phyloP scores from a whole-genome alignment of 2,797 vertebrate genomes.

The Xenops minutus region DNA sequence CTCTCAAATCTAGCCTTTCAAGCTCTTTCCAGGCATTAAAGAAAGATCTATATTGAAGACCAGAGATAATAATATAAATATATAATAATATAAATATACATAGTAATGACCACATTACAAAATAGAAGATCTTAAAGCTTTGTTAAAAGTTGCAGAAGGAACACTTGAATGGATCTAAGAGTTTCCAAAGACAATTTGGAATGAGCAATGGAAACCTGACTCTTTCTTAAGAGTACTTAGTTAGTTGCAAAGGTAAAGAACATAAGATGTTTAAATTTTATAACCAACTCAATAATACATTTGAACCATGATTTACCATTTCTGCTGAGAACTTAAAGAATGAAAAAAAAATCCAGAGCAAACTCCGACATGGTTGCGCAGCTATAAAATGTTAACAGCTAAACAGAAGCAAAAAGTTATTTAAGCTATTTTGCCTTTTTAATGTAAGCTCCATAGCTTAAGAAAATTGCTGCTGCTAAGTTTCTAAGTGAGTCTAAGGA shows the following conservation, averaged over 20 bases:
- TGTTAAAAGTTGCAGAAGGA: neutral
- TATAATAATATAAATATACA: neutral
- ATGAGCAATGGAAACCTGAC: neutral
- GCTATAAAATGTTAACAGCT: neutral
- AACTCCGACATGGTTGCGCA: neutral
- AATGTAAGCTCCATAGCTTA: neutral
- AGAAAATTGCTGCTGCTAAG: neutral
- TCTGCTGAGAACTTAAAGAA: neutral
- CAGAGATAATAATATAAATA: neutral
- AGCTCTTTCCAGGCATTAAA: neutral
- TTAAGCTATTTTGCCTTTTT: neutral
- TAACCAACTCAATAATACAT: neutral
- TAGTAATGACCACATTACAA: neutral
- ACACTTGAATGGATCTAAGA: neutral
- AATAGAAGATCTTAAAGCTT: neutral
- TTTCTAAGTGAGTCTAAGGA: neutral
- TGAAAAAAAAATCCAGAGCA: neutral
- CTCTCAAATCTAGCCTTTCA: neutral
- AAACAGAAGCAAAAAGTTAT: neutral
- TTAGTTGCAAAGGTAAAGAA: neutral
- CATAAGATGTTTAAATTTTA: neutral
- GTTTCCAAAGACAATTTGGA: neutral
- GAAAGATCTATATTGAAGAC: neutral
- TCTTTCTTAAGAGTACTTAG: neutral
- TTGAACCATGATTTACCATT: neutral